Base-by-base conservation (phyloP, 2,888 invertebrate species). In the Cremastinae sp. region DNA sequence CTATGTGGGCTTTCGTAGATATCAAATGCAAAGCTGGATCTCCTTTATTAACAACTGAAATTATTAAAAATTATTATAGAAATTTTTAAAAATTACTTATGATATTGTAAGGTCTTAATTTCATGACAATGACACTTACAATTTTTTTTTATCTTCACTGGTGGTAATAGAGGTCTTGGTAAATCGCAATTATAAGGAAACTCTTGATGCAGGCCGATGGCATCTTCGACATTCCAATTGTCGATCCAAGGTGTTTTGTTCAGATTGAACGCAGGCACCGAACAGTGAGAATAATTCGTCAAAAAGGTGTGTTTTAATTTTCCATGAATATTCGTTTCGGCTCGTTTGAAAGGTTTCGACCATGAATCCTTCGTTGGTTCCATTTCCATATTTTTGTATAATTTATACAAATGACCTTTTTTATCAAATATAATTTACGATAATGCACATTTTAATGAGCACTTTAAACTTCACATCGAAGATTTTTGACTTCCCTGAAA, bases 101-200 rank as follows among this genome's bases (percentile, higher is more conserved):
- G 12, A 41, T 5, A 12, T n/a, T n/a, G n/a, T n/a, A n/a, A n/a
- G n/a, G n/a, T n/a, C n/a, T n/a, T n/a, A n/a, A n/a, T n/a, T n/a
- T n/a, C n/a, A n/a, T n/a, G n/a, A n/a, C 28, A 28, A 1, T 12
- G 45, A 35, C 43, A 61, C 74, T 77, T 78, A 87, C 88, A 83
- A 74, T 78, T 80, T 73, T 83, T 79, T 14, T 84, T 80, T 47
- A 85, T 69, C 72, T 78, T 86, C 2, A 79, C 83, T 10, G 87
- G 88, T 16, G 89, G 89, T 35, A 89, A 74, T 18, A 89, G 72
- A 12, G 89, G 89, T 65, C 84, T 88, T 55, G 89, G 88, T 66
- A 87, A 78, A 78, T 88, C 87, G 73, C 85, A 84, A 53, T 78
- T 71, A 51, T 85, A 89, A 4, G 89, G 88, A 82, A 84, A 89